Percentiles rank a stretch among this genome's conserved stretches.
Conservation (phyloP, 1,140 invertebrate species). For the Musca vetustissima region DNA sequence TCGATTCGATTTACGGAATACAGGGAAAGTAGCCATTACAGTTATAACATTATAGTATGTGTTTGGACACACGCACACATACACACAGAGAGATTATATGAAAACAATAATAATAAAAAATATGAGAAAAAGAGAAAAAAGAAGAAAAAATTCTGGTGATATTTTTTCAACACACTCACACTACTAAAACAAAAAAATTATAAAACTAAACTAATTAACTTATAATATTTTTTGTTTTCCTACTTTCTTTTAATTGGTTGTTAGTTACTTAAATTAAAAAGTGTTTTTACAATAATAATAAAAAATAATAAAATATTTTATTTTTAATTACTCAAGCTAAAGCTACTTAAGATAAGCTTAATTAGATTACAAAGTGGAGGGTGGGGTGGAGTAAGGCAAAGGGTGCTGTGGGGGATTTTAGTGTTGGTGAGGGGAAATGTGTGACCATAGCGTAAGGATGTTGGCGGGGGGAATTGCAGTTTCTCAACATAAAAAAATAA, state of each 20-base stretch:
- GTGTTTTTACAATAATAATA: not conserved
- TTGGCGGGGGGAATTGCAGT: no score
- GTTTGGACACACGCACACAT: no score
- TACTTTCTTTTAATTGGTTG: not conserved
- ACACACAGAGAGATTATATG: no score
- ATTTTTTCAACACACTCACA: no score
- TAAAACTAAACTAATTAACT: conserved; percentile 8
- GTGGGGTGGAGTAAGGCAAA: no score
- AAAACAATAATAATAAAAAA: not conserved
- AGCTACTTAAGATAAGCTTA: conserved; percentile 20
- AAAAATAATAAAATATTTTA: not conserved
- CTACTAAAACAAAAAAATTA: not conserved
- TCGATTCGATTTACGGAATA: not conserved
- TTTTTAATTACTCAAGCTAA: conserved; percentile 10
- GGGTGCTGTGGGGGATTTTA: no score
- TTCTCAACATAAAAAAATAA: not conserved
- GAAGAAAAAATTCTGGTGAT: not conserved
- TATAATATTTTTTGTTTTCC: not conserved
- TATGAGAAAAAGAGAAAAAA: not conserved
- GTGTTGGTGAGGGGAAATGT: no score
- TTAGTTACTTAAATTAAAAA: conserved; percentile 21
- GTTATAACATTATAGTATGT: no score
- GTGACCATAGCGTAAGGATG: not conserved
- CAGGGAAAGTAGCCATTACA: no score
- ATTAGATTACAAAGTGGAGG: not conserved